Evolutionary conservation across 1,140 invertebrate genomes (phyloP), one percentile per base, ranked within the genome.

Genomic region (Drosophila athabasca): DNA sequence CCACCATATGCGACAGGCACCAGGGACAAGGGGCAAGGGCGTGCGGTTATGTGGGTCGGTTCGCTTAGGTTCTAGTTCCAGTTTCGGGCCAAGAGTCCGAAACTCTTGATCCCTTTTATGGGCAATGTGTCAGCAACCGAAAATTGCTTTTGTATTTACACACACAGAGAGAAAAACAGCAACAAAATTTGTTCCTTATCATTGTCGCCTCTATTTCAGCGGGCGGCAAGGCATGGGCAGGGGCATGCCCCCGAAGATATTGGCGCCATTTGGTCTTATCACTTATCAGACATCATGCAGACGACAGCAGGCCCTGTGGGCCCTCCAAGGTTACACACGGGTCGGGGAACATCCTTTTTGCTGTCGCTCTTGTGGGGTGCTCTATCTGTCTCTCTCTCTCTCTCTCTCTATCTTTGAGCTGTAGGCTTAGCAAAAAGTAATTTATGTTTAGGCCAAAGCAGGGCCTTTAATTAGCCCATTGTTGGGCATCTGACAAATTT

Each of bases 141-240:
- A 79, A 79, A 74, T 79, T 74, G 59, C 64, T 58, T 64, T 79
- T 79, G 62, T 62, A 68, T 57, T 79, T 58, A 62, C 58, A 70
- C 22, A 44, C 17, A n/a, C n/a, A n/a, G n/a, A n/a, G n/a, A n/a
- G n/a, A n/a, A n/a, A 24, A 22, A 24, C 22, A 62, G 29, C 65
- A 43, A 39, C 66, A 69, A 51, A 69, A 69, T 57, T 57, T 69
- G 64, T 43, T 46, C 52, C 29, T 62, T 77, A 77, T 76, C 74
- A 74, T 46, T 74, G 72, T 59, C 57, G 72, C 53, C 45, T 74
- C 43, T 29, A 31, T 35, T 50, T 51, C 49, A 24, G 70, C 58
- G 68, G 54, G 41, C 29, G 66, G 66, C 55, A 9, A 51, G n/a
- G 24, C 3, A 24, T 24, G 3, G 22, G 0, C 4, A 5, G 41